These are phyloP conservation scores for Phenganax stokvisi DNA, from an alignment of 92 coral and sea anemone genomes.

Conservation along the genomic window DNA sequence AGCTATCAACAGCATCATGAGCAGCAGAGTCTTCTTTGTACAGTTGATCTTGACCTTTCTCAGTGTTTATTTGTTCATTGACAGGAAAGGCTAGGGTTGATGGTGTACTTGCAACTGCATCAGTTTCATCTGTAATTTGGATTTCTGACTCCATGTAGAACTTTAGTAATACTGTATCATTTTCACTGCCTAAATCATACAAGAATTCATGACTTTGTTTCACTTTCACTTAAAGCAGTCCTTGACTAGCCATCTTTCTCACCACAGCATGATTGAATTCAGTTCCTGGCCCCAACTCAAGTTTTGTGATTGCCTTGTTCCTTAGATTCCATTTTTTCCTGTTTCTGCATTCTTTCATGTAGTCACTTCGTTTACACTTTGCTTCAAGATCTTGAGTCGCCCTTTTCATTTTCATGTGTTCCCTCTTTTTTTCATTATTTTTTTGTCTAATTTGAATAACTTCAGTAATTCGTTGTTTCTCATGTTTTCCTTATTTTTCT, in stretches of 20 bases:
- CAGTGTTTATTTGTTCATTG: not conserved
- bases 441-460: no score
- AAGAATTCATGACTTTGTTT: slow-evolving; percentile 35
- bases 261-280: slow-evolving; percentile 55
- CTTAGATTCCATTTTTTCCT: not conserved
- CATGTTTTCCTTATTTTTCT: no score
- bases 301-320: slow-evolving; percentile 39
- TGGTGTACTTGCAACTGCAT: not conserved
- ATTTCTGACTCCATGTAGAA: not conserved
- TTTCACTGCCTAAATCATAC: slow-evolving; percentile 24
- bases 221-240: slow-evolving; percentile 35
- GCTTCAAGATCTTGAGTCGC: not conserved
- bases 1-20: not conserved
- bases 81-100: not conserved
- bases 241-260: slow-evolving; percentile 55
- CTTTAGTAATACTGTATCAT: slow-evolving; percentile 6
- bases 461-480: no score
- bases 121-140: not conserved
- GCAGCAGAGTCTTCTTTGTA: not conserved
- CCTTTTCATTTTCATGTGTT: slow-evolving; percentile 13
- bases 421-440: no score
- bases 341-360: not conserved
- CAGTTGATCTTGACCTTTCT: not conserved
- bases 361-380: not conserved
- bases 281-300: slow-evolving; percentile 45